A percentile compares a stretch with the other conserved stretches of the same genome.
Evolutionary conservation across 1,140 invertebrate genomes (phyloP).

Genomic region (Macrobrachium rosenbergii): DNA sequence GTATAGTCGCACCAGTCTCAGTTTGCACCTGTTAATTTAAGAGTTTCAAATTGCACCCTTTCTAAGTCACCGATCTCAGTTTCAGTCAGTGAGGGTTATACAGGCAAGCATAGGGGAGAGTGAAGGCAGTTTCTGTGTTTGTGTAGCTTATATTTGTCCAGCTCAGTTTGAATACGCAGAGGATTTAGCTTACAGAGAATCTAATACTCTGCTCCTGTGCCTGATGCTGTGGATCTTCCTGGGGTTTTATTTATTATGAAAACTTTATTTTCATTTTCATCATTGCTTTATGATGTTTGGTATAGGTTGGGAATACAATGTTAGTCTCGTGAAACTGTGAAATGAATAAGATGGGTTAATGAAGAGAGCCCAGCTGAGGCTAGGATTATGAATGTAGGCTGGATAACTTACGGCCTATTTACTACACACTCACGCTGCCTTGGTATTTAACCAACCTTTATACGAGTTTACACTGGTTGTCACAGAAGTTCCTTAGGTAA

Average conservation of each 20-base stretch:
- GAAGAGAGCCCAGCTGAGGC: no score
- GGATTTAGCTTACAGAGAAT: no score
- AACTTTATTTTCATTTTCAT: slow-evolving; percentile 43
- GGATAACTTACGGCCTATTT: background rate
- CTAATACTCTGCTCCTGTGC: no score
- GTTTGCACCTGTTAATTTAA: slow-evolving; percentile 51
- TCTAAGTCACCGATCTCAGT: slow-evolving; percentile 56
- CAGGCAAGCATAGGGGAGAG: background rate
- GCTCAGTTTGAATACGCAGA: no score
- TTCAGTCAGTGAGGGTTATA: slow-evolving; percentile 3
- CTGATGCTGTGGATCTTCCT: background rate
- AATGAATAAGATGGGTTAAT: no score
- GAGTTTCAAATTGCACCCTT: slow-evolving; percentile 50
- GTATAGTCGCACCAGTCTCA: slow-evolving; percentile 49
- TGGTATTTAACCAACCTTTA: slow-evolving; percentile 33
- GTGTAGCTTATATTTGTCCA: no score
- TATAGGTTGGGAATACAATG: no score
- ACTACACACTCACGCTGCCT: slow-evolving; percentile 50
- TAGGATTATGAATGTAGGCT: no score
- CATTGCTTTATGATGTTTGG: no score
- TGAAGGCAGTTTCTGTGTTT: no score
- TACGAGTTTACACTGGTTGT: slow-evolving; percentile 50
- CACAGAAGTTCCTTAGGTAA: slow-evolving; percentile 37
- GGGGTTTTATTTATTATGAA: slow-evolving; percentile 11
- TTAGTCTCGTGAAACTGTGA: no score